These are phyloP conservation scores for Bothrops jararaca DNA, from an alignment of 2,113 vertebrate genomes.

Conservation along the genomic window DNA sequence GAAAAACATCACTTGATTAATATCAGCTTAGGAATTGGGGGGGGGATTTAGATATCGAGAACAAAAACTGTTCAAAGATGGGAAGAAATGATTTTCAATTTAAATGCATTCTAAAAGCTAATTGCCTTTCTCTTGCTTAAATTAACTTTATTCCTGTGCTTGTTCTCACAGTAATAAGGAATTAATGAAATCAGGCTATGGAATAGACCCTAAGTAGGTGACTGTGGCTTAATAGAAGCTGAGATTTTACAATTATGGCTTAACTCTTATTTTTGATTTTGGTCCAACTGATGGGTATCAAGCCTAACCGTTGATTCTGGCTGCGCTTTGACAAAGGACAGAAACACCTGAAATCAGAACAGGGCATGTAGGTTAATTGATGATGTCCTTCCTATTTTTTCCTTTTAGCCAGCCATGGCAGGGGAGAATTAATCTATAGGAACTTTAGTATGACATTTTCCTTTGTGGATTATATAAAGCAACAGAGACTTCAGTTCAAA, in stretches of 20 bases:
- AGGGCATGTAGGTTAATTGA: not conserved
- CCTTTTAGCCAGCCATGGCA: not conserved
- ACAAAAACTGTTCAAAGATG: slow-evolving; percentile 18
- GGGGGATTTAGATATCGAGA: slow-evolving; percentile 32
- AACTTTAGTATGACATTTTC: not conserved
- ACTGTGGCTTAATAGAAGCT: not conserved
- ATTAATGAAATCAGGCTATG: not conserved
- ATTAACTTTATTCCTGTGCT: slow-evolving; percentile 15
- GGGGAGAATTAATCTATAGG: too few relatives aligned
- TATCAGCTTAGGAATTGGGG: slow-evolving; percentile 21
- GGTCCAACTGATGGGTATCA: not conserved
- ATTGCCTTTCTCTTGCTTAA: slow-evolving; percentile 4
- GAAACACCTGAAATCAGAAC: not conserved
- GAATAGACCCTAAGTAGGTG: not conserved
- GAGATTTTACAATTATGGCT: not conserved
- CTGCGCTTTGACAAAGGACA: not conserved
- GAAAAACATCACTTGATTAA: slow-evolving; percentile 30
- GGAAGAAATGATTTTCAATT: slow-evolving; percentile 49
- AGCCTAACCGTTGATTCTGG: not conserved
- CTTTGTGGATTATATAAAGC: slow-evolving; percentile 2
- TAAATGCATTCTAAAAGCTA: slow-evolving; percentile 25
- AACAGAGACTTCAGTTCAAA: not conserved
- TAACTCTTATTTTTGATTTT: not conserved
- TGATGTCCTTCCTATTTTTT: not conserved
- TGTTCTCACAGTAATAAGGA: slow-evolving; percentile 1